These are phyloP conservation scores for Thera obeliscata DNA, from an alignment of 2,888 invertebrate genomes.

Conservation along the genomic window DNA sequence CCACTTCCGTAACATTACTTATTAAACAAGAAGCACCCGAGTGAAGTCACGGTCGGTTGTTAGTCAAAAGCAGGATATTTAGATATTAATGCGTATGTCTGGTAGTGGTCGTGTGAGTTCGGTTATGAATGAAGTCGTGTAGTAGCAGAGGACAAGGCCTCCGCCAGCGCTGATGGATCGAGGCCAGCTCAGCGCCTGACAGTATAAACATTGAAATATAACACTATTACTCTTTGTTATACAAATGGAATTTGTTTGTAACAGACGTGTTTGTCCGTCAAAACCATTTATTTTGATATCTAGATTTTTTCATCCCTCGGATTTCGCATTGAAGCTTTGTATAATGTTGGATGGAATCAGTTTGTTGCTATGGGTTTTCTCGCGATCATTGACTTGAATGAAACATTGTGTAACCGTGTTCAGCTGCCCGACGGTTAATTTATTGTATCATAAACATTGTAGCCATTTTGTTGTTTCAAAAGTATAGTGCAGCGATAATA, in stretches of 20 bases:
- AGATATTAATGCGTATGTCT: slow-evolving; percentile 26
- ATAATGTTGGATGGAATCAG: not conserved
- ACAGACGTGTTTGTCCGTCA: slow-evolving; percentile 27
- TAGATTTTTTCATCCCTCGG: not conserved
- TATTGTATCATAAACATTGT: slow-evolving; percentile 52
- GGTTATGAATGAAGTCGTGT: slow-evolving; percentile 46
- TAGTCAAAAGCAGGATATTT: slow-evolving; percentile 20
- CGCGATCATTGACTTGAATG: slow-evolving; percentile 16
- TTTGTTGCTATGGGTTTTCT: slow-evolving; percentile 23
- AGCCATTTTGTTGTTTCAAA: slow-evolving; percentile 21
- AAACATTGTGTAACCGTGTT: slow-evolving; percentile 47
- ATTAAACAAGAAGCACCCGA: not conserved
- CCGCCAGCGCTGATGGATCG: slow-evolving; percentile 40
- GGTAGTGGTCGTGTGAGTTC: slow-evolving; percentile 26
- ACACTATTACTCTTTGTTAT: slow-evolving; percentile 36
- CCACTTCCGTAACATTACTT: too few relatives aligned
- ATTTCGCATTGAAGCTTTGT: not conserved
- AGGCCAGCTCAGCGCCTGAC: slow-evolving; percentile 36
- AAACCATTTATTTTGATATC: not conserved
- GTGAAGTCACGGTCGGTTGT: not conserved
- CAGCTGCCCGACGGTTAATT: slow-evolving; percentile 46
- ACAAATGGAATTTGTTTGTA: slow-evolving; percentile 19
- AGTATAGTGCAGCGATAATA: not conserved
- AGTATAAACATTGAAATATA: slow-evolving; percentile 38
- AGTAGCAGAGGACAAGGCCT: slow-evolving; percentile 43